Conservation (phyloP, 1,140 invertebrate genomes). For the Pseudomyrmex cubaensis region DNA sequence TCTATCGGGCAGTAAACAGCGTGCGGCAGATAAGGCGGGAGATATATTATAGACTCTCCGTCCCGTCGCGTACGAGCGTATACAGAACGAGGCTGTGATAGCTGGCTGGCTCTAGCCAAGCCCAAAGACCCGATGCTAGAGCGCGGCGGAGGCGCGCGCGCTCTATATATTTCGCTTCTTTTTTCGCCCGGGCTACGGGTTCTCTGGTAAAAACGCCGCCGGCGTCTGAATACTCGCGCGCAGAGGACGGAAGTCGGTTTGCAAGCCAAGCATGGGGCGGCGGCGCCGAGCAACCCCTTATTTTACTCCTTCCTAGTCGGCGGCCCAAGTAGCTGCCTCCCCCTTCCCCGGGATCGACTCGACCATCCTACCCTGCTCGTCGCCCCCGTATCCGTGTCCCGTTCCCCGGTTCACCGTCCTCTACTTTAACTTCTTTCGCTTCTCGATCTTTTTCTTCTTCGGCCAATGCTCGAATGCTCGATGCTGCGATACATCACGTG, state of each 20-base stretch:
- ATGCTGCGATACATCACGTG: conserved; percentile 81
- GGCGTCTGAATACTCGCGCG: conserved; percentile 83
- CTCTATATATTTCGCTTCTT: conserved; percentile 73
- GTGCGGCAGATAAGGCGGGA: conserved; percentile 84
- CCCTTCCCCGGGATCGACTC: conserved; percentile 6
- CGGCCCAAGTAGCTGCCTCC: conserved; percentile 62
- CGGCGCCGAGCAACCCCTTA: conserved; percentile 83
- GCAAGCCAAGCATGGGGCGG: conserved; percentile 84
- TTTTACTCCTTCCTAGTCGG: conserved; percentile 78
- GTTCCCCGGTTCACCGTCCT: conserved; percentile 29
- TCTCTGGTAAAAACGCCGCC: conserved; percentile 78
- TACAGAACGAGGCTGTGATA: conserved; percentile 67
- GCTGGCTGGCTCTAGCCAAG: conserved; percentile 43
- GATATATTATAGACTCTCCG: conserved; percentile 84
- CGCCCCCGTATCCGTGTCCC: neutral
- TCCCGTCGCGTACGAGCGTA: conserved; percentile 66
- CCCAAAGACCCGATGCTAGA: conserved; percentile 32
- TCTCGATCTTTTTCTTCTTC: conserved; percentile 59
- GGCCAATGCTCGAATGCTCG: conserved; percentile 78
- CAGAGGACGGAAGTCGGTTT: conserved; percentile 84
- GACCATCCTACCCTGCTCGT: neutral
- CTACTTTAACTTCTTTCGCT: conserved; percentile 57
- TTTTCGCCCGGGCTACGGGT: conserved; percentile 29
- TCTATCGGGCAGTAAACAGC: conserved; percentile 85
- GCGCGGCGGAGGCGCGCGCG: conserved; percentile 37